Evolutionary conservation across 2,797 vertebrate species (phyloP), one percentile per base, ranked within the genome.

Genomic region (Jordanella pulchra): DNA sequence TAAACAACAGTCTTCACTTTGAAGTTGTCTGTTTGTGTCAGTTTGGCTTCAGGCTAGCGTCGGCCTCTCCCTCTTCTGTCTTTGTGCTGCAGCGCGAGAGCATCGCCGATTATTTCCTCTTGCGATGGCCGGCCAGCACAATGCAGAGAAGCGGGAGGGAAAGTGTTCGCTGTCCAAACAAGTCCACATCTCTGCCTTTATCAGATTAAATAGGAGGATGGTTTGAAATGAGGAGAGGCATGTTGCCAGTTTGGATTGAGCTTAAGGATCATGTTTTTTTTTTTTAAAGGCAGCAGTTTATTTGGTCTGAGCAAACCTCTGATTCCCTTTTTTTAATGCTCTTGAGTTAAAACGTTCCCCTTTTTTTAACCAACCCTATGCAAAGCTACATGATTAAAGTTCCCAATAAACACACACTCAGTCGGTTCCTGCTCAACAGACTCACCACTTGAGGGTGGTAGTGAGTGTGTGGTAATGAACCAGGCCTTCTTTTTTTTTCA

Each of bases 1-100:
- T 93, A 93, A 93, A 94, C 92, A 93, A 92, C 91, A 91, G 89
- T 92, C 91, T 91, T 94, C 92, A 93, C 92, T 93, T 93, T 93
- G 91, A 93, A 94, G 93, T 92, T 93, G 91, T 94, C 91, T 93
- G 90, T 93, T 93, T 92, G 89, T 93, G 91, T 93, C 92, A 92
- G 91, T 92, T 92, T 92, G 90, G 90, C 93, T 94, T 77, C 76
- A 90, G 92, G 92, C 92, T 55, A 88, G 88, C 86, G 90, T 84
- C 87, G 90, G 92, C 91, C 91, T 87, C 90, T 90, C 89, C 90
- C 89, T 77, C 80, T 71, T 70, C 86, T 85, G 81, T 89, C 86
- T 92, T 86, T 89, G 87, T 89, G 89, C 85, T 90, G 73, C 82
- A 75, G 84, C 67, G 82, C 68, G 77, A 86, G 89, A 86, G 88